Base-by-base conservation (phyloP, 2,797 vertebrate genomes). In the Sebastes cheni region DNA sequence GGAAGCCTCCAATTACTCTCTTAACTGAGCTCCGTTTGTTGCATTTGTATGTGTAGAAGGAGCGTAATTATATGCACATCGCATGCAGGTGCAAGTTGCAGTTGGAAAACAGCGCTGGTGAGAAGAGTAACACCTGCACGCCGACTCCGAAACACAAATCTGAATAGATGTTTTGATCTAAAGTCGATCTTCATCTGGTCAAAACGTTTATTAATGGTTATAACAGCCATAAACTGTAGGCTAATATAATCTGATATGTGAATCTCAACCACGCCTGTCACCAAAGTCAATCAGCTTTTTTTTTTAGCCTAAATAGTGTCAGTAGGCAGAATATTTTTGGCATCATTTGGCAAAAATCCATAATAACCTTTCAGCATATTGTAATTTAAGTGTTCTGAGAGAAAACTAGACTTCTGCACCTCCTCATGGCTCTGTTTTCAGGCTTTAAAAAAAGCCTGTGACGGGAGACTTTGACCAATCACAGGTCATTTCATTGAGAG, bases 1-100 rank as follows among this genome's bases (percentile, higher is more conserved):
- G 81, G 83, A 79, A 75, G 72, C 46, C 27, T 85, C 80, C 80
- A 75, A 34, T 83, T 60, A 29, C 58, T 83, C 65, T 75, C 39
- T 39, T 58, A 64, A 67, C 72, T 18, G 32, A 72, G 61, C 54
- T 67, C 23, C 32, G 77, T 80, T 72, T 82, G 73, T 65, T 80
- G 72, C 34, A 8, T 84, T 82, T 72, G 75, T 66, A 11, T 16
- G 52, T 32, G 12, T 13, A 5, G 25, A 59, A 34, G 72, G 6
- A 67, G 29, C 12, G 3, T 72, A 67, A 87, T 65, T 74, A 54
- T n/a, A 80, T 56, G 69, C 79, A 29, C 67, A 72, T 74, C 55
- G 18, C 22, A 20, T 20, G 77, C 80, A 89, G 82, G 84, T 85
- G 82, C 82, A 68, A 65, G 65, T 27, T 42, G 50, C 75, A 14